phyloP scores from a whole-genome alignment of 2,888 invertebrate species.

The Sinodicranocentrus sp. region DNA sequence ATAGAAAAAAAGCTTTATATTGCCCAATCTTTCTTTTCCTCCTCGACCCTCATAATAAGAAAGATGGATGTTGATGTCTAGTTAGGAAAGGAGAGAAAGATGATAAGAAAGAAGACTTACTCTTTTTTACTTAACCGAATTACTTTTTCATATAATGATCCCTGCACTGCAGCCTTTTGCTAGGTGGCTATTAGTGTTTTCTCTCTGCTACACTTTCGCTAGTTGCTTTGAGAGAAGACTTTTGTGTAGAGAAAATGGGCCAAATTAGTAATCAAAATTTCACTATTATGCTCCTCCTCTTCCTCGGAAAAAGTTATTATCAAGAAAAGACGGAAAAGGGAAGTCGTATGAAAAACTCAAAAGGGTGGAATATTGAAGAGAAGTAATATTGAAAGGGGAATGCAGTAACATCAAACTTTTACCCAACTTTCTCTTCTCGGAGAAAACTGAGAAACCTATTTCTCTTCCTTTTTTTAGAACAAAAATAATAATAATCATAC shows the following conservation, averaged over 20 bases:
- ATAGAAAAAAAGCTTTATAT: too few relatives aligned
- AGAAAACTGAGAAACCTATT: neutral
- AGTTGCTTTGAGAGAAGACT: neutral
- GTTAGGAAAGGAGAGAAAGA: neutral
- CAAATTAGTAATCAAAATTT: conserved; percentile 52
- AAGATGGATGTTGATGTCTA: conserved; percentile 1
- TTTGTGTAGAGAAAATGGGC: conserved; percentile 21
- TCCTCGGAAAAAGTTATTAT: conserved; percentile 1
- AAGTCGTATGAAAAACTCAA: too few relatives aligned
- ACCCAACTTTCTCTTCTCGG: conserved; percentile 10
- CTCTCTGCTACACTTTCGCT: neutral
- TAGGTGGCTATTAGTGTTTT: conserved; percentile 1
- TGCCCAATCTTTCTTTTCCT: too few relatives aligned
- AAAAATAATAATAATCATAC: conserved; percentile 8
- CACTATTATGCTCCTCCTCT: neutral
- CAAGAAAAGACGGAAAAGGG: too few relatives aligned
- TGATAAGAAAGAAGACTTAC: neutral
- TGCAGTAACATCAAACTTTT: conserved; percentile 30
- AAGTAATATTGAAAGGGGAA: neutral
- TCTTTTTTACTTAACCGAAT: neutral
- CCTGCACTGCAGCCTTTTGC: conserved; percentile 10
- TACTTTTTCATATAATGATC: conserved; percentile 1
- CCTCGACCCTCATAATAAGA: neutral
- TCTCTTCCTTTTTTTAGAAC: neutral
- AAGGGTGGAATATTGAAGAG: neutral